Base-by-base conservation (phyloP, 2,888 invertebrate species). In the Artemia sp. region DNA sequence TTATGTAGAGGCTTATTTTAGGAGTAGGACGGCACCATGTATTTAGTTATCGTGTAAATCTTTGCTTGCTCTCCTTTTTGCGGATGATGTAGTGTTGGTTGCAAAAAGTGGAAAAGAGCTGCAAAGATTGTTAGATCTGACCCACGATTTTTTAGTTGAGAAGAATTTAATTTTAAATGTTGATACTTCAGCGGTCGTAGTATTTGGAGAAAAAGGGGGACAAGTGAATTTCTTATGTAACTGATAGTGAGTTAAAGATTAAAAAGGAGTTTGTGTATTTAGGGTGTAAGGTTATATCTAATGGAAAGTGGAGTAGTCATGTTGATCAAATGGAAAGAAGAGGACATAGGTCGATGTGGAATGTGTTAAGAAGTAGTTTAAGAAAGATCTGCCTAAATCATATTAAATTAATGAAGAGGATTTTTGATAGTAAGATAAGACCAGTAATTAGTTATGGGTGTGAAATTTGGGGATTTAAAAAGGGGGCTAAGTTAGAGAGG, bases 1-100 rank as follows among this genome's bases (percentile, higher is more conserved):
- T 53, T 12, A 53, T 53, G n/a, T 53, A 53, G 12, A 12, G 53
- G 53, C 12, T 53, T 53, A 53, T 53, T 53, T 53, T 53, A 53
- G n/a, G n/a, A 53, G 53, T 53, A 53, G 53, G n/a, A n/a, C 53
- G n/a, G 53, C 53, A 53, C 53, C 53, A 53, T 53, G 53, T 53
- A n/a, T 53, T 12, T 12, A 53, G n/a, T 53, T 53, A 53, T 53
- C 53, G n/a, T 12, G 53, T 53, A 53, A 53, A 53, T 12, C n/a
- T 53, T 53, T 53, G 53, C n/a, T 53, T 53, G 53, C 53, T 53
- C 53, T 53, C n/a, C 53, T 53, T 53, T 53, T 53, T 53, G 53
- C 2, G 53, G 53, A 53, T 53, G 53, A 53, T 53, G n/a, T 53
- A 53, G 53, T 53, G 53, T 53, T n/a, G 53, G 53, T 53, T 12